A percentile compares a stretch with the other conserved stretches of the same genome.
Evolutionary conservation across 1,140 invertebrate genomes (phyloP).

Genomic region (Coptotermes formosanus): DNA sequence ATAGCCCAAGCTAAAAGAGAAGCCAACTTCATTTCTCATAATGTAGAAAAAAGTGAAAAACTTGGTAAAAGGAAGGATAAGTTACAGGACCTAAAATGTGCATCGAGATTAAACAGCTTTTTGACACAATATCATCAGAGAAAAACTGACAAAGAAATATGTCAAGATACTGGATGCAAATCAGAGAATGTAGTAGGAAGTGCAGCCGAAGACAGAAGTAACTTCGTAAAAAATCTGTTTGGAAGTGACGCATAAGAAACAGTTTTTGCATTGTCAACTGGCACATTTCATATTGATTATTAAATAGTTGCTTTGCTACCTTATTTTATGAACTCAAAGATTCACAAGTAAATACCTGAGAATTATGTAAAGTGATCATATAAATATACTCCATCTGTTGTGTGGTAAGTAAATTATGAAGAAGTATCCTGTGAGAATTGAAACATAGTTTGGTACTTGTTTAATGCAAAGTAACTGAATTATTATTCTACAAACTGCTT

Average conservation of each 20-base stretch:
- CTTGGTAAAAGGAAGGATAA: conserved; percentile 54
- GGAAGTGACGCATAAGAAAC: neutral
- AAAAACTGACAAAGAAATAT: conserved; percentile 20
- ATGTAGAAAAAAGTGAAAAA: conserved; percentile 76
- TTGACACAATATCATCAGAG: neutral
- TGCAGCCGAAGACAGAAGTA: neutral
- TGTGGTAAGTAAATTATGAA: too few relatives aligned
- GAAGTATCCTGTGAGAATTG: too few relatives aligned
- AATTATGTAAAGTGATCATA: too few relatives aligned
- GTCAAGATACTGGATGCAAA: neutral
- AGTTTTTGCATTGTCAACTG: too few relatives aligned
- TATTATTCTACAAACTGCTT: too few relatives aligned
- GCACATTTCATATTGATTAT: too few relatives aligned
- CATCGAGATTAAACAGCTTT: neutral
- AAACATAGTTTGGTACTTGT: too few relatives aligned
- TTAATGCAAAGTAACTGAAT: too few relatives aligned
- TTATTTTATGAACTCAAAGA: too few relatives aligned
- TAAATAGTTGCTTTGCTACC: too few relatives aligned
- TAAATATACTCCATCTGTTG: too few relatives aligned
- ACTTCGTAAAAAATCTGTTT: conserved; percentile 14
- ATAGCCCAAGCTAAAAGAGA: conserved; percentile 89
- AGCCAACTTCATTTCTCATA: conserved; percentile 79
- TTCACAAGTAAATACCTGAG: too few relatives aligned
- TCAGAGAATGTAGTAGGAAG: neutral
- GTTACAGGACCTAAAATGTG: neutral